phyloP scores from a whole-genome alignment of 2,113 vertebrate genomes.

The Mustela lutreola region DNA sequence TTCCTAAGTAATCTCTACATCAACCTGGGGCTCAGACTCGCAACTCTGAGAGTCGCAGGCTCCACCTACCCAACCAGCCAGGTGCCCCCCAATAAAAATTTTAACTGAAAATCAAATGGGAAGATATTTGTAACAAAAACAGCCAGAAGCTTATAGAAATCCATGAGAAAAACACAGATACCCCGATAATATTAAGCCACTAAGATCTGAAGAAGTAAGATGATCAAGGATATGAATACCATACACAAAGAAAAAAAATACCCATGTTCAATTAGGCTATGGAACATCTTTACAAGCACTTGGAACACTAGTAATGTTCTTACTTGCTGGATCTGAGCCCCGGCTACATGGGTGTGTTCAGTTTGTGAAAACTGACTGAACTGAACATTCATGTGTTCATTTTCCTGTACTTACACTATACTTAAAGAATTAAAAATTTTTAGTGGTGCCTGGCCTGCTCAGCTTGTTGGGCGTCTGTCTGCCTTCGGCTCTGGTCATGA shows the following conservation, averaged over 20 bases:
- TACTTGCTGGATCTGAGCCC: not conserved
- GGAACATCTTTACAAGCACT: not conserved
- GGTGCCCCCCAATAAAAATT: not conserved
- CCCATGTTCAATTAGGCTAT: not conserved
- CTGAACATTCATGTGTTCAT: not conserved
- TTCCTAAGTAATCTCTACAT: not conserved
- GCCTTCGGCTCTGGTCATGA: no score
- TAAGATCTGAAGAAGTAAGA: not conserved
- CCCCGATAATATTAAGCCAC: not conserved
- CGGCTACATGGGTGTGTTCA: not conserved
- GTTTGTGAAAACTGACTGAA: constrained; percentile 27
- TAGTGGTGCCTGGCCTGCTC: no score
- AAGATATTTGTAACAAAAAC: not conserved
- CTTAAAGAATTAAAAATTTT: not conserved
- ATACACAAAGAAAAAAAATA: not conserved
- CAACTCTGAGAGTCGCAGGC: not conserved
- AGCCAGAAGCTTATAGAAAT: not conserved
- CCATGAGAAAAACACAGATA: not conserved
- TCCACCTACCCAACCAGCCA: not conserved
- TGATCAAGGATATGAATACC: not conserved
- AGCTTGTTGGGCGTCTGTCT: no score
- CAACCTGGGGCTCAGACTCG: not conserved
- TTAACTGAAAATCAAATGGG: not conserved
- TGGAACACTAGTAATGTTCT: not conserved
- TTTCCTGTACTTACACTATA: not conserved